Evolutionary conservation across 1,140 invertebrate species (phyloP), one percentile per base, ranked within the genome.

Genomic region (Hycleus phaleratus): DNA sequence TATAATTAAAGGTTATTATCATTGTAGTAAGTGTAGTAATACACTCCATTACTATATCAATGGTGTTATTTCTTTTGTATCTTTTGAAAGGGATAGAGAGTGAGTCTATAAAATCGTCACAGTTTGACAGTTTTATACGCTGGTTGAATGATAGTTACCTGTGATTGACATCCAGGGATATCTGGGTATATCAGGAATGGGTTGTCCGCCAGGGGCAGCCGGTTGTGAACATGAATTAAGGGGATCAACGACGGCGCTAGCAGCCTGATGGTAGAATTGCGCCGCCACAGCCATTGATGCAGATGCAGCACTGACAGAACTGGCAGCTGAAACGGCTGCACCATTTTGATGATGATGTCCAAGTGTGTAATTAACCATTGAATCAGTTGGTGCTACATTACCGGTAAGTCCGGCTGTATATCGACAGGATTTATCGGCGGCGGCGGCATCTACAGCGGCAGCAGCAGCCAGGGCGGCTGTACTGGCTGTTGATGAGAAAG

Each of bases 111-210:
- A 32, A 32, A 32, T 18, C 18, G 18, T 18, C 18, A 18, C 18
- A 7, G 1, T 32, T 32, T 32, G 32, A 32, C 32, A 32, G 32
- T 32, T 32, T 32, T 32, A 32, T 32, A 32, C 32, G 32, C 1
- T 32, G 2, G 4, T 32, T 32, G 32, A 32, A 4, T 4, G 26
- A 5, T 32, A 32, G 4, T 42, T 83, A 95, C 93, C 93, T 80
- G 91, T 93, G 74, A 95, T 92, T 65, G 91, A 91, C 91, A 95
- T 95, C 93, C 93, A 95, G n/a, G 93, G 92, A 75, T 95, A 95
- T 70, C 91, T 82, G 10, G 91, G 91, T 70, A 94, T 90, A 75
- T 91, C 88, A 32, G 90, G 89, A 65, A 90, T 85, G 49, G 82
- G 76, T 68, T 88, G 82, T 78, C 87, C 80, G 68, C 85, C 80